phyloP scores from a whole-genome alignment of 2,113 vertebrate genomes.

The Ceuthmochares aereus region DNA sequence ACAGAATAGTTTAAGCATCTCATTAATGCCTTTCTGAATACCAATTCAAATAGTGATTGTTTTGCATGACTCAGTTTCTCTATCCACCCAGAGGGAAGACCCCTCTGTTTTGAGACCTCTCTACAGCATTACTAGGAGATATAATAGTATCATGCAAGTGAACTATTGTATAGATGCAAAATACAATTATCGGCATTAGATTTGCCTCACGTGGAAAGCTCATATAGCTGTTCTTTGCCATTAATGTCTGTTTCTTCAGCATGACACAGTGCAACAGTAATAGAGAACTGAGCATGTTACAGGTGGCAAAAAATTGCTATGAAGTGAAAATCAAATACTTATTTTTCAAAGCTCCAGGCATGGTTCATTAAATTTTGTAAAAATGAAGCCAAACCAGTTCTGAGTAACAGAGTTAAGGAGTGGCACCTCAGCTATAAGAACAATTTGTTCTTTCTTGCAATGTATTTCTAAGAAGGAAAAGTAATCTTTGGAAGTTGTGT shows the following conservation, averaged over 20 bases:
- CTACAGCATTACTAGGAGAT: background rate
- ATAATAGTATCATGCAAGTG: background rate
- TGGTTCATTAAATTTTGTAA: background rate
- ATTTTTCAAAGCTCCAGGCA: background rate
- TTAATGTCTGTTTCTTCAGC: background rate
- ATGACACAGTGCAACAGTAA: background rate
- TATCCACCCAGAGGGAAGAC: background rate
- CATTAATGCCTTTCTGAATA: background rate
- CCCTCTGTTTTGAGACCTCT: background rate
- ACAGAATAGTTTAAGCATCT: background rate
- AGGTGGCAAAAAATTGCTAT: background rate
- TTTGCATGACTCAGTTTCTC: slow-evolving; percentile 54
- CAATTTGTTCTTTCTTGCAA: background rate
- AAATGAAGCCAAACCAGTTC: background rate
- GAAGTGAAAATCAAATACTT: background rate
- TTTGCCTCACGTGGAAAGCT: background rate
- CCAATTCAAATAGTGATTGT: background rate
- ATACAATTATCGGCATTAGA: background rate
- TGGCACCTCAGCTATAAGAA: background rate
- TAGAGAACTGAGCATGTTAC: background rate
- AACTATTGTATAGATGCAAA: background rate
- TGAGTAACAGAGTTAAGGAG: background rate
- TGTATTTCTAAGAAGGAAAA: background rate
- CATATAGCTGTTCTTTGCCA: background rate
- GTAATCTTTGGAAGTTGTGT: background rate